A percentile compares a stretch with the other conserved stretches of the same genome.
These are phyloP conservation scores for Poeciliopsis retropinna DNA, from an alignment of 2,113 vertebrate species.

Conservation along the genomic window DNA sequence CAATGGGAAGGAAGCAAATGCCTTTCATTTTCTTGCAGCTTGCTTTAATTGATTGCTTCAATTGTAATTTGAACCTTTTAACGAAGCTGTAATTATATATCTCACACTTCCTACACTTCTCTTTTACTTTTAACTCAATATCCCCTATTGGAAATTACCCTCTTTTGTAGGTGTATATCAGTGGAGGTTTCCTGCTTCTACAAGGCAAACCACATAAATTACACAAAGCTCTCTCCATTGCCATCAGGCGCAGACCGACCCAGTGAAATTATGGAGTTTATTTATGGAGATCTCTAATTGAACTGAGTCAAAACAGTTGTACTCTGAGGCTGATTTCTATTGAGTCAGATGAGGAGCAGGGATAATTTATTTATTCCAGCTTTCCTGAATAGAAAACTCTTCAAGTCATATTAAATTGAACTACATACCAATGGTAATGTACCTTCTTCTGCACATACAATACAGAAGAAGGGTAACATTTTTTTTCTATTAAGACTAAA, in stretches of 20 bases:
- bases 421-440: neutral
- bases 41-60: slow-evolving; percentile 10
- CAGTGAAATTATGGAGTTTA: slow-evolving; percentile 50
- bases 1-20: neutral
- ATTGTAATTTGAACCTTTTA: slow-evolving; percentile 17
- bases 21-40: slow-evolving; percentile 1
- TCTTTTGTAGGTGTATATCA: slow-evolving; percentile 57
- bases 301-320: slow-evolving; percentile 66
- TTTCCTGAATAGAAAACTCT: slow-evolving; percentile 19
- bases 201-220: slow-evolving; percentile 49
- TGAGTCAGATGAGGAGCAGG: slow-evolving; percentile 58
- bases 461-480: no score
- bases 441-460: no score
- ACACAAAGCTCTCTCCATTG: slow-evolving; percentile 48
- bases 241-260: slow-evolving; percentile 51
- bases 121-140: slow-evolving; percentile 31
- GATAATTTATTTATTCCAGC: slow-evolving; percentile 39
- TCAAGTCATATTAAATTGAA: neutral
- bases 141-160: slow-evolving; percentile 33
- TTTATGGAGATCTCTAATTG: slow-evolving; percentile 67
- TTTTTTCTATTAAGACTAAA: no score
- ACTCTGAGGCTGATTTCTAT: slow-evolving; percentile 50
- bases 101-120: slow-evolving; percentile 6
- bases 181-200: slow-evolving; percentile 34
- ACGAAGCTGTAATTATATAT: slow-evolving; percentile 30